These are phyloP conservation scores for Strigamia maritima DNA, from an alignment of 2,888 invertebrate genomes.

Conservation along the genomic window DNA sequence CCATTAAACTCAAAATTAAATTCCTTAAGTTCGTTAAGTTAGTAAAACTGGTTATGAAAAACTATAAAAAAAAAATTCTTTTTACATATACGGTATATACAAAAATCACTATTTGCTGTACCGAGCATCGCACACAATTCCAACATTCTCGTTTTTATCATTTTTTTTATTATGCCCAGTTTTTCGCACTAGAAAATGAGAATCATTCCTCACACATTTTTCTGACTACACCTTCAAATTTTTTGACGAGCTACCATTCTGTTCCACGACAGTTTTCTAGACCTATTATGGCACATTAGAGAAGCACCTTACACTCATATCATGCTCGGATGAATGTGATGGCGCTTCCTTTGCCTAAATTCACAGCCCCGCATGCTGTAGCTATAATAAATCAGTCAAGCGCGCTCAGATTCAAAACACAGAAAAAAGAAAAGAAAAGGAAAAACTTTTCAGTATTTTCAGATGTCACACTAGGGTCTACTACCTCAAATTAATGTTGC, in stretches of 20 bases:
- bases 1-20: conserved; percentile 22
- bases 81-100: not conserved
- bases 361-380: conserved; percentile 27
- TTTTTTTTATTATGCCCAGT: conserved; percentile 21
- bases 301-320: conserved; percentile 34
- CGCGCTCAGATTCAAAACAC: conserved; percentile 13
- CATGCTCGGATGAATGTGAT: conserved; percentile 32
- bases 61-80: not conserved
- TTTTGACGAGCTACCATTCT: conserved; percentile 31
- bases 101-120: conserved; percentile 25
- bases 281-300: conserved; percentile 34
- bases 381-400: conserved; percentile 27
- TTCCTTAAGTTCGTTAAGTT: not conserved
- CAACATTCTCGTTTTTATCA: conserved; percentile 1
- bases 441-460: conserved; percentile 1
- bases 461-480: conserved; percentile 7
- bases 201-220: conserved; percentile 13
- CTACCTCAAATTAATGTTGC: conserved; percentile 15
- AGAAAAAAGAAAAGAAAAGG: conserved; percentile 2
- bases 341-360: conserved; percentile 27
- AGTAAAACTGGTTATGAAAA: not conserved
- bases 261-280: conserved; percentile 27
- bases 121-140: conserved; percentile 5
- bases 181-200: conserved; percentile 18
- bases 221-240: conserved; percentile 25